Base-by-base conservation (phyloP, 92 coral and sea anemone species). In the Paragorgia papillata region DNA sequence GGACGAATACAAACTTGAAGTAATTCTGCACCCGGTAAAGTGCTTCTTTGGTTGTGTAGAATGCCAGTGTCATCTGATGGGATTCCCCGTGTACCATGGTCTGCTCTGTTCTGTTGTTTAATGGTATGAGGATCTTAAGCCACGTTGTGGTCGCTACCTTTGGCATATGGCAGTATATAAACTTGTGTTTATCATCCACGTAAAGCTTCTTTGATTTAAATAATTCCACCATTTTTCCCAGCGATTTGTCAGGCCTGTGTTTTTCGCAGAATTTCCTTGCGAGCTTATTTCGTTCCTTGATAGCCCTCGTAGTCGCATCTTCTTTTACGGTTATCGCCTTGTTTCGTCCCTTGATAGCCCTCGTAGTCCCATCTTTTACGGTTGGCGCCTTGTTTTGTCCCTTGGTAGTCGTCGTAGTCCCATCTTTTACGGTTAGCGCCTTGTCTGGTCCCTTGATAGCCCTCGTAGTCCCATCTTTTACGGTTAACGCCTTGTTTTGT, bases 141-240 rank as follows among this genome's bases (percentile, higher is more conserved):
- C 85, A 80, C 12, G 62, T 28, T 21, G 80, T 70, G 31, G 69
- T 54, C 12, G 85, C 85, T 32, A 80, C 71, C 57, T 80, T 80
- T 5, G 85, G 85, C 53, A 80, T 58, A 21, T 80, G 75, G 32
- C 85, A 80, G 25, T 70, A 80, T 8, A 80, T 60, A 18, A 80
- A 10, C 57, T 32, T 71, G 50, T 70, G 79, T 35, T 80, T 80
- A 17, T 73, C 75, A 18, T 80, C 85, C 46, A 80, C 85, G 62
- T 56, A 56, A 17, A 22, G 33, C 17, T 56, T 56, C 1, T 3
- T 7, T 7, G 62, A 28, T 22, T 22, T 22, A 4, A 7, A 22
- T 1, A 56, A 56, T 9, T 3, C 3, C 62, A 3, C 21, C 8
- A 6, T 22, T 8, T 56, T 22, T 22, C 3, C 2, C 10, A 7